Conservation (phyloP, 2,797 vertebrate species). For the Ispidina lecontei region DNA sequence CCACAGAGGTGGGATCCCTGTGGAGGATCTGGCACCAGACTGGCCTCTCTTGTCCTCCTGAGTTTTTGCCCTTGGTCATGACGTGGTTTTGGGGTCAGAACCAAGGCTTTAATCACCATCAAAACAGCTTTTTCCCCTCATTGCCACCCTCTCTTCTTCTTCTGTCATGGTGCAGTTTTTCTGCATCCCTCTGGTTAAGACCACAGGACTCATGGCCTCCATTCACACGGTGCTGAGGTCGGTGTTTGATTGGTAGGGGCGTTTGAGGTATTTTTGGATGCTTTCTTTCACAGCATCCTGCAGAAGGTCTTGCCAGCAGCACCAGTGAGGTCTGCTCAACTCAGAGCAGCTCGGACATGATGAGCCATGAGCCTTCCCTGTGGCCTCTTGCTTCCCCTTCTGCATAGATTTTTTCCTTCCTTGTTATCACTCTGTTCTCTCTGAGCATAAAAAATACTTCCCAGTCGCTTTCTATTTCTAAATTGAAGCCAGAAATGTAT, state of each 20-base stretch:
- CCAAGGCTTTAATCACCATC: background rate
- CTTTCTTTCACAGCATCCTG: background rate
- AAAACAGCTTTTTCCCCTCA: background rate
- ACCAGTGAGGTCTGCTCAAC: background rate
- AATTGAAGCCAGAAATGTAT: background rate
- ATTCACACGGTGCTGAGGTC: rapidly evolving
- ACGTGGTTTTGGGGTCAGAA: background rate
- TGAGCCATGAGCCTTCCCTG: rapidly evolving
- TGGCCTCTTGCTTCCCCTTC: background rate
- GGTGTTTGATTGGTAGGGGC: background rate
- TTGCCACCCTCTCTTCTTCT: background rate
- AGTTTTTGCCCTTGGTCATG: background rate
- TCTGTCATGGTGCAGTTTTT: rapidly evolving
- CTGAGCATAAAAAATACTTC: background rate
- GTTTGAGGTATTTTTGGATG: background rate
- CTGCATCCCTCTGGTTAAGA: background rate
- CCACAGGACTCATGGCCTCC: background rate
- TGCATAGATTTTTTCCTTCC: background rate
- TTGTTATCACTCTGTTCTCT: background rate
- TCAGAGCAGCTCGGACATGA: rapidly evolving
- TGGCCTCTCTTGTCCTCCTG: background rate
- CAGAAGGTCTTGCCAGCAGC: background rate
- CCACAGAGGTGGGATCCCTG: background rate
- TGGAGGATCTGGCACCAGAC: rapidly evolving
- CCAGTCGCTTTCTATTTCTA: background rate